Evolutionary conservation across 2,888 invertebrate species (phyloP), one percentile per base, ranked within the genome.

Genomic region (Melieria crassipennis): DNA sequence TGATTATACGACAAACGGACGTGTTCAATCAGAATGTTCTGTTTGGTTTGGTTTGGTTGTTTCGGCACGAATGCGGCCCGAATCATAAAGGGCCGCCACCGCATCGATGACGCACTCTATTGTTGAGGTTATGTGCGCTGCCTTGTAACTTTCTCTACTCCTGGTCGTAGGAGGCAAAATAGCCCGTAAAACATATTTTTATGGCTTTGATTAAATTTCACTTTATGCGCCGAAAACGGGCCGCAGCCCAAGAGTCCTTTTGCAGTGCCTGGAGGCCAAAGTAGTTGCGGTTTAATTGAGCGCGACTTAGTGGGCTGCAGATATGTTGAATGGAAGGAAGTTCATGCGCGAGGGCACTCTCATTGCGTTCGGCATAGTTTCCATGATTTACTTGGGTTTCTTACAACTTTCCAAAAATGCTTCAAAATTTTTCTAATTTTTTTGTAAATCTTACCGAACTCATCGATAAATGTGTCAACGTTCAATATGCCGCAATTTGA

Each of bases 1-100:
- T 58, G 66, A 57, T 70, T 75, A 78, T 78, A 76, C 74, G 77
- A 76, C 75, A 75, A 77, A 75, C 74, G 78, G 77, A 78, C 78
- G 78, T 78, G 78, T 77, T 76, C 78, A 77, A 78, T 78, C 78
- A 78, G 75, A 76, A 75, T 74, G 72, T 75, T 75, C 73, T 75
- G 76, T 75, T 76, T 77, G 76, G 74, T 74, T 76, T 73, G 73
- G 30, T 62, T 48, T 13, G 56, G 67, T 67, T 67, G 48, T 66
- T 46, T 50, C 13, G 5, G 11, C 7, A 9, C 10, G 50, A 13
- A 52, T n/a, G 10, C 52, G 7, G n/a, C 16, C n/a, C 30, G 16
- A 30, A 30, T 30, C 30, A 11, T 42, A 30, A 55, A 9, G 6
- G 65, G 9, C 13, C 16, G 16, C 7, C 55, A 46, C 57, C 16